Evolutionary conservation across 2,797 vertebrate species (phyloP).

Genomic region (Alauda arvensis): DNA sequence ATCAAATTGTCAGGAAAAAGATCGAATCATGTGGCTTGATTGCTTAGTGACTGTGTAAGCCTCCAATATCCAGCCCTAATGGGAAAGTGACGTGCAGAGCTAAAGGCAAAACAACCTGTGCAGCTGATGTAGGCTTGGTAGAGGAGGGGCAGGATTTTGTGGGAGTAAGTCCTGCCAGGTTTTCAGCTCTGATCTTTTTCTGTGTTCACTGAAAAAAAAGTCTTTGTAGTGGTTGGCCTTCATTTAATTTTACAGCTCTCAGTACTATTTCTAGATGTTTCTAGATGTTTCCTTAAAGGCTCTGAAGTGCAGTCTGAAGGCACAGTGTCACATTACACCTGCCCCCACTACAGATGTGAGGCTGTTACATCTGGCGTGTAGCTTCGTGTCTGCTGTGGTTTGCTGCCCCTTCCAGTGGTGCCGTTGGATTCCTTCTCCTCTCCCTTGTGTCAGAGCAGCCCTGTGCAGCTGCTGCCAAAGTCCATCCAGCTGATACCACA

Average conservation of each 20-base stretch:
- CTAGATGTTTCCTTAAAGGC: not conserved
- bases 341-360: fast-evolving
- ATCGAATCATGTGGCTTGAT: not conserved
- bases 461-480: not conserved
- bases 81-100: not conserved
- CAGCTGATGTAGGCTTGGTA: not conserved
- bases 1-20: constrained; percentile 1
- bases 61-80: not conserved
- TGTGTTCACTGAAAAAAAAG: not conserved
- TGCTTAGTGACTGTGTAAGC: not conserved
- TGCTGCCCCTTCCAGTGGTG: not conserved
- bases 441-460: not conserved
- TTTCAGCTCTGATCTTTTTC: not conserved
- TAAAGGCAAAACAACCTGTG: not conserved
- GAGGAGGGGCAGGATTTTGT: not conserved
- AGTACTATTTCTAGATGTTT: not conserved
- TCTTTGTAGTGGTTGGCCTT: not conserved
- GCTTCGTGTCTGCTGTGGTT: fast-evolving
- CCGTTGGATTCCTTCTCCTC: not conserved
- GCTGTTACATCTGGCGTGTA: not conserved
- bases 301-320: not conserved
- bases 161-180: fast-evolving
- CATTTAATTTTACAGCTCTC: not conserved
- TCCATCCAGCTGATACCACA: not conserved
- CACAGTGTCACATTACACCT: not conserved